These are phyloP conservation scores for Dallia pectoralis DNA, from an alignment of 2,797 vertebrate species.

Conservation along the genomic window DNA sequence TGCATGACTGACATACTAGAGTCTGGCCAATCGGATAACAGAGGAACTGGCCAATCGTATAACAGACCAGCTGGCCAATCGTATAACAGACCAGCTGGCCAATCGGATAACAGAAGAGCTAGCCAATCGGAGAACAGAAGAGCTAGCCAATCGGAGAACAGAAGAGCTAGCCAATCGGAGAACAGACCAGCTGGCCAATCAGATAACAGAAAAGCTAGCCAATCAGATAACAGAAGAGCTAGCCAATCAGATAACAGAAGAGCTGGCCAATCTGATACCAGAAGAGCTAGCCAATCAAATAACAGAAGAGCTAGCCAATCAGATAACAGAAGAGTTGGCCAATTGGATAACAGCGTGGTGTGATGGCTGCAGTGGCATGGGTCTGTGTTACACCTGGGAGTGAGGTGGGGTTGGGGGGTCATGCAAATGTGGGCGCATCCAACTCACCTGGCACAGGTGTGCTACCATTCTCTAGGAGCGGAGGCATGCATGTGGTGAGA, in stretches of 20 bases:
- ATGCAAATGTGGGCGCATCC: slow-evolving; percentile 70
- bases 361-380: slow-evolving; percentile 49
- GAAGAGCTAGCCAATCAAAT: no score
- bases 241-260: slow-evolving; percentile 17
- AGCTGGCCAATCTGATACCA: no score
- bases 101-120: no score
- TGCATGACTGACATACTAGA: background rate
- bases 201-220: no score
- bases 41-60: slow-evolving; percentile 9
- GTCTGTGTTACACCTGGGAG: slow-evolving; percentile 11
- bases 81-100: no score
- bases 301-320: no score
- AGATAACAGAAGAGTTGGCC: background rate
- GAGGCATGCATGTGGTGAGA: slow-evolving; percentile 96
- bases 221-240: background rate
- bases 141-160: no score
- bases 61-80: no score
- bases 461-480: slow-evolving; percentile 97
- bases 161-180: slow-evolving; percentile 13
- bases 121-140: no score
- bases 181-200: no score
- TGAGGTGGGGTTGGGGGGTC: slow-evolving; percentile 34
- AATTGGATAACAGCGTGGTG: slow-evolving; percentile 21
- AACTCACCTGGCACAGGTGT: slow-evolving; percentile 98
- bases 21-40: background rate